A percentile compares a stretch with the other conserved stretches of the same genome.
Conservation (phyloP, 1,140 invertebrate species). For the Hesperophylax magnus region DNA sequence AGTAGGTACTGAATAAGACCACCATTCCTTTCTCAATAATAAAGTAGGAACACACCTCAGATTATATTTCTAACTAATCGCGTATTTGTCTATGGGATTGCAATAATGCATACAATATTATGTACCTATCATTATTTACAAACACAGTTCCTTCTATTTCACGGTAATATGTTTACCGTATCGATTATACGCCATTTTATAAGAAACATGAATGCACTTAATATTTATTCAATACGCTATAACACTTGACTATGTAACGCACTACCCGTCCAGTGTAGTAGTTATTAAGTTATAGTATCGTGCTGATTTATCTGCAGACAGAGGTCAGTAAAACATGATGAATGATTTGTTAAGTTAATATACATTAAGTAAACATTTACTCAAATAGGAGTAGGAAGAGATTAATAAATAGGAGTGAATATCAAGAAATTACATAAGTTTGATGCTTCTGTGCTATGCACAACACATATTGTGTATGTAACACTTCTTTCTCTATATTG, state of each 20-base stretch:
- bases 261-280: slow-evolving; percentile 28
- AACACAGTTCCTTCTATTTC: slow-evolving; percentile 28
- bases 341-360: neutral
- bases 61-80: slow-evolving; percentile 53
- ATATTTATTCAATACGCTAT: slow-evolving; percentile 34
- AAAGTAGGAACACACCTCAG: slow-evolving; percentile 37
- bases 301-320: slow-evolving; percentile 27
- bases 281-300: slow-evolving; percentile 24
- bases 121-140: slow-evolving; percentile 38
- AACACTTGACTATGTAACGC: slow-evolving; percentile 38
- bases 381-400: slow-evolving; percentile 9
- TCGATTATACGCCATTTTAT: slow-evolving; percentile 27
- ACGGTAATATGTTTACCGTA: slow-evolving; percentile 30
- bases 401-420: slow-evolving; percentile 17
- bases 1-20: slow-evolving; percentile 29
- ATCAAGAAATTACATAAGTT: neutral
- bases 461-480: too few relatives aligned
- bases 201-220: slow-evolving; percentile 37
- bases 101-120: slow-evolving; percentile 1
- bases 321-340: slow-evolving; percentile 7
- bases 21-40: slow-evolving; percentile 11
- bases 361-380: slow-evolving; percentile 25
- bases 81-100: slow-evolving; percentile 40
- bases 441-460: neutral
- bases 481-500: too few relatives aligned